Conservation (phyloP, 2,113 vertebrate species). For the Alligator sinensis region DNA sequence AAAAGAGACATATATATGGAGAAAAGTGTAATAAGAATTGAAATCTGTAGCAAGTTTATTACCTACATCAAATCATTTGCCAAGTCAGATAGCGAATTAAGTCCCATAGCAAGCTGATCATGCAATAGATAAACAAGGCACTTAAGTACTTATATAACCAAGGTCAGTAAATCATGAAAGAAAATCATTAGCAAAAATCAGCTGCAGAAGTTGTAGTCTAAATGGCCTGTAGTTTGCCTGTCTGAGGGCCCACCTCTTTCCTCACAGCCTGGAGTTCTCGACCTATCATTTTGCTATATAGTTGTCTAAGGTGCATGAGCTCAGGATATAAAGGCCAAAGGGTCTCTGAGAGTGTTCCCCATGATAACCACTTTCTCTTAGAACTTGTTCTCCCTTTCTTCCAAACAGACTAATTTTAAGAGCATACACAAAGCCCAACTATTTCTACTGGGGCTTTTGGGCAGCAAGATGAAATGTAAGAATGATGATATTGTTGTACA, state of each 20-base stretch:
- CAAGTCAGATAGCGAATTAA: neutral
- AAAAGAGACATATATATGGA: neutral
- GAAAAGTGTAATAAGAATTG: neutral
- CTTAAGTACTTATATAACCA: neutral
- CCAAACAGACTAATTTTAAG: neutral
- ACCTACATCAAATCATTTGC: neutral
- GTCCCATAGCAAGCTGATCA: neutral
- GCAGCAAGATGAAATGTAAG: neutral
- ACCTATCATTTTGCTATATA: neutral
- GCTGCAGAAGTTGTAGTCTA: neutral
- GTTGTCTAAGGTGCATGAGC: neutral
- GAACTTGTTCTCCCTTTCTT: neutral
- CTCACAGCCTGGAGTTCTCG: neutral
- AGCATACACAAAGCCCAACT: neutral
- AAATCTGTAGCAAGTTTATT: neutral
- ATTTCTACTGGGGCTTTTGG: neutral
- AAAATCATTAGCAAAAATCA: neutral
- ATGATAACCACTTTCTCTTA: neutral
- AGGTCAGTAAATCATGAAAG: neutral
- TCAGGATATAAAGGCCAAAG: neutral
- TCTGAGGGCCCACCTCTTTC: neutral
- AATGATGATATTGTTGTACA: fast-evolving
- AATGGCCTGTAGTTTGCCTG: neutral
- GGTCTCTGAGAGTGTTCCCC: neutral
- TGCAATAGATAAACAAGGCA: neutral